Base-by-base conservation (phyloP, 1,140 invertebrate species). In the Drosophila triauraria region DNA sequence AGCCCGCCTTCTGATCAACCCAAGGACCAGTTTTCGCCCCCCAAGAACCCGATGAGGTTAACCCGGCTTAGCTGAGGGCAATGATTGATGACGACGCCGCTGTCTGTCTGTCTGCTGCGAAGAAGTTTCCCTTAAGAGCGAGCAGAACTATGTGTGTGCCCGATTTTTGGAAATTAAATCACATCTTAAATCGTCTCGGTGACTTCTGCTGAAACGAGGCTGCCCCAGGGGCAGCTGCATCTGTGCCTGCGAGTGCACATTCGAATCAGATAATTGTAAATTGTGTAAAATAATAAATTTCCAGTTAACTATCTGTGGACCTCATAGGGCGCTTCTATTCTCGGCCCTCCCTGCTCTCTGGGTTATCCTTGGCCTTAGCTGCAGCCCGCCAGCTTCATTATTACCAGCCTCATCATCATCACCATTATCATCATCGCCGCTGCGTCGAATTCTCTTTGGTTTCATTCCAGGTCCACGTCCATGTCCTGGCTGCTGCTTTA, bases 211-310 rank as follows among this genome's bases (percentile, higher is more conserved):
- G 68, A 78, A 80, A 80, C 67, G 61, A 70, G 67, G 60, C 63
- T 30, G 50, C 44, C 32, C 67, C 48, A 25, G 64, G 67, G 48
- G 40, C 67, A 70, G 62, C 67, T 70, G 53, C 53, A 71, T 71
- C 69, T 70, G 67, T 72, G 54, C 67, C 56, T 48, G 43, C 42
- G 76, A 78, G 46, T 82, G 83, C 82, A 85, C 85, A 91, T 90
- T 90, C 80, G 85, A 90, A 90, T 90, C 85, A 90, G 85, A 90
- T 90, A 90, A 90, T 90, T 90, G 85, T 90, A 90, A 90, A 90
- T 90, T 90, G 81, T 90, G 85, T 90, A 90, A 90, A 90, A 90
- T 90, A 90, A 90, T 90, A 90, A 90, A 90, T 90, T 90, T 90
- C 75, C 74, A 90, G 85, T 90, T 90, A 90, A 90, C 85, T 90